Base-by-base conservation (phyloP, 2,888 invertebrate genomes). In the Parnassius orleans region DNA sequence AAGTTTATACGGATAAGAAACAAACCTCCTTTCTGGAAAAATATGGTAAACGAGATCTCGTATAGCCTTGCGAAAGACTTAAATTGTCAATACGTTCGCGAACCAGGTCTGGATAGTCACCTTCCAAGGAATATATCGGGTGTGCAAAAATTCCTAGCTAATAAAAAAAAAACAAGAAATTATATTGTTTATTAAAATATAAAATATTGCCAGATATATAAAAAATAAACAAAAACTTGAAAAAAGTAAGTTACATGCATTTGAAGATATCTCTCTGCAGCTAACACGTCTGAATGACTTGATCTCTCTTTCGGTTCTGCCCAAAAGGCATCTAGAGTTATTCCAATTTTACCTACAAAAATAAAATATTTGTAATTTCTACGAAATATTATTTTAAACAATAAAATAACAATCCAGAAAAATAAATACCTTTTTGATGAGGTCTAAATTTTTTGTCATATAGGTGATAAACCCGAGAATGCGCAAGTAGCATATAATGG, bases 401-500 rank as follows among this genome's bases (percentile, higher is more conserved):
- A n/a, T 9, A 48, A 14, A 48, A 14, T 9, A 48, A 48, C 7
- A 11, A 15, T 52, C 1, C 12, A 9, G 12, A 42, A 53, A 42
- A 2, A 42, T 12, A 42, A 63, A 56, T 77, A 93, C 93, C 93
- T 80, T 92, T 83, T 72, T 94, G 93, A 50, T 70, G 70, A 0
- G 82, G 73, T 67, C 89, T 84, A 71, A 92, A 95, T 69, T 93
- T 84, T 50, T 87, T 80, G 60, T 94, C 84, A 74, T 95, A 95
- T 48, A 94, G 75, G 56, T 92, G 90, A 73, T 94, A 96, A 1
- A 92, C 94, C 60, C 87, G 90, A 0, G 94, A 94, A 77, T 96
- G 95, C 0, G 94, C 93, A 63, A 93, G 81, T 19, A 96, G 77
- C 60, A 94, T 81, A 72, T 94, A 93, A 74, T 95, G 94, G 0